Base-by-base conservation (phyloP, 2,797 vertebrate species). In the Coregonus ussuriensis region DNA sequence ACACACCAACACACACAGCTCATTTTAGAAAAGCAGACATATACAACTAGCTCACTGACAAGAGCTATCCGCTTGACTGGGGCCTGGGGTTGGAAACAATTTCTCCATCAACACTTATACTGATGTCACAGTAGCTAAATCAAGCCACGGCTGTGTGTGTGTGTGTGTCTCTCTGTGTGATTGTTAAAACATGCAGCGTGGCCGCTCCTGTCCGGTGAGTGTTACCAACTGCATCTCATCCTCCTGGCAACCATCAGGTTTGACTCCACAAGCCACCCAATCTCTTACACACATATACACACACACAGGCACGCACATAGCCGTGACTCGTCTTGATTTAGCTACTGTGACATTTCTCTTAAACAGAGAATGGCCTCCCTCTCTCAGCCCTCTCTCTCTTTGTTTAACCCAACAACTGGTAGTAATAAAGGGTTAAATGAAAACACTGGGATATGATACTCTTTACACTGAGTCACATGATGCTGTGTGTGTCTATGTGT, bases 361-460 rank as follows among this genome's bases (percentile, higher is more conserved):
- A 11, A 47, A 47, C 41, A 47, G 41, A 47, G 41, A 47, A 0
- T 9, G 41, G 41, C 89, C 41, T 11, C 41, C 11, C 41, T 47
- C 41, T 11, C 41, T 11, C 41, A 11, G 7, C 9, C 9, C 2
- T 9, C 41, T 11, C 41, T 47, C 41, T 47, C 41, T 47, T 11
- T 47, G 41, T 47, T 86, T 84, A 78, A 85, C 74, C 74, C 81
- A 83, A 86, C 89, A 86, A 93, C 91, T 91, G 89, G 88, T 88
- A 89, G 82, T 88, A 91, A 91, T 93, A 89, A 93, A 87, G 81
- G 59, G 65, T 76, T 79, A 81, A 88, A 84, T 88, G 85, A 92
- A 91, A 90, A 91, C 82, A 86, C 75, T 82, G 89, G 79, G 91
- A 91, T 62, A 89, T 80, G 83, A 93, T 91, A 89, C 89, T 86